Evolutionary conservation across 1,140 invertebrate genomes (phyloP), one percentile per base, ranked within the genome.

Genomic region (Eumaeus atala): DNA sequence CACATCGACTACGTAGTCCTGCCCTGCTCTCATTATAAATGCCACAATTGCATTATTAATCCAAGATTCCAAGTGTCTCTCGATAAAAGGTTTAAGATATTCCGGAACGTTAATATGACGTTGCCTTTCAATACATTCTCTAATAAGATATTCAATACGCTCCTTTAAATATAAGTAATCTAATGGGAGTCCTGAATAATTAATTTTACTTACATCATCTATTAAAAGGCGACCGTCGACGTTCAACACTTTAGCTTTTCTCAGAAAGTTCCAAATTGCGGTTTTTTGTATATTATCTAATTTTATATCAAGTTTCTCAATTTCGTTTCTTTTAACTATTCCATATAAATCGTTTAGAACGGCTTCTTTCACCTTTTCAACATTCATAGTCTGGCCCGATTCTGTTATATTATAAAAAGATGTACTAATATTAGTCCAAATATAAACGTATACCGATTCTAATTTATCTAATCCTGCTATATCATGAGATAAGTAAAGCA

Each of bases 401-500:
- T 54, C 18, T 12, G 12, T 18, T 44, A 16, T 28, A 37, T 54
- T 33, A 33, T 48, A 14, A 3, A 48, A 18, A 17, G 42, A 42
- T 16, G 28, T 48, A 36, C 47, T 54, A 17, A 54, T 44, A 12
- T 11, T 34, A 4, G 17, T 28, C 53, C 53, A 54, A 36, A 55
- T 55, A 21, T 55, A 55, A 48, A 55, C n/a, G 36, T 55, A 55
- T 18, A 55, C 17, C 14, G 53, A 55, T 18, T 55, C 53, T 28
- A 55, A 47, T 21, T 48, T 55, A 35, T 55, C 53, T 48, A 55
- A 48, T 9, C 53, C 53, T 9, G 53, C 53, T 1, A 55, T 48
- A 18, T 55, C 53, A 37, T 55, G 54, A 17, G 54, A 55, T 38
- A 55, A 55, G 17, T 55, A 55, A 48, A 48, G 34, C 17, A 48